Base-by-base conservation (phyloP, 2,113 vertebrate genomes). In the Lichenostomus cassidix region DNA sequence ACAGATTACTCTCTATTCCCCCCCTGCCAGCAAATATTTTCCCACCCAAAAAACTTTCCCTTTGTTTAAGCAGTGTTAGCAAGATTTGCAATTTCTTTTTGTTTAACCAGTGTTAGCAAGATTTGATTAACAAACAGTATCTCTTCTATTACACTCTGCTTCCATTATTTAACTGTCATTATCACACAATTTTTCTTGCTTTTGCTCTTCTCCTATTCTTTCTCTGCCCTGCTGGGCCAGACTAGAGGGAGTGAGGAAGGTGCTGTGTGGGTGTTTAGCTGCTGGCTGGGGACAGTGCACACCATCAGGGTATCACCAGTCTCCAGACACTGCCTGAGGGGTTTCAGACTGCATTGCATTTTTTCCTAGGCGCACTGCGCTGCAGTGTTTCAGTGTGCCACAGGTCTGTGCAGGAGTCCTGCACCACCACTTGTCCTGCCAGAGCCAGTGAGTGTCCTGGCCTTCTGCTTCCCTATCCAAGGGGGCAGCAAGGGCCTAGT, bases 311-410 rank as follows among this genome's bases (percentile, higher is more conserved):
- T 41, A 41, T 42, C 2, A 0, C 7, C 33, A 29, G 27, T 21
- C 46, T 49, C 16, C 9, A 59, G 68, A 16, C 12, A 13, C 6
- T 37, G 27, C 41, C 29, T 12, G 35, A 46, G 50, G 70, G n/a
- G 19, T 69, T 81, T 46, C 53, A 74, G 53, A 37, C 50, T 62
- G 27, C 71, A 23, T 42, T 37, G 21, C 3, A 0, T 67, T 28
- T 39, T 44, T 68, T 68, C 50, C 41, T 35, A 97, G 97, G 96
- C 98, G 16, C 97, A 96, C 11, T 98, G 44, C 98, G 97, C 78
- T 98, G 97, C 74, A 98, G 96, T 27, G 94, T 55, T 12, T 97
- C 83, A 0, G 16, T 97, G 56, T 97, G 97, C 79, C 96, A 96
- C 73, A 49, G 1, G 6, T 76, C 52, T 16, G 42, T 81, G 9